A percentile compares a stretch with the other conserved stretches of the same genome.
These are phyloP conservation scores for Aptenodytes patagonicus DNA, from an alignment of 2,113 vertebrate genomes.

Conservation along the genomic window DNA sequence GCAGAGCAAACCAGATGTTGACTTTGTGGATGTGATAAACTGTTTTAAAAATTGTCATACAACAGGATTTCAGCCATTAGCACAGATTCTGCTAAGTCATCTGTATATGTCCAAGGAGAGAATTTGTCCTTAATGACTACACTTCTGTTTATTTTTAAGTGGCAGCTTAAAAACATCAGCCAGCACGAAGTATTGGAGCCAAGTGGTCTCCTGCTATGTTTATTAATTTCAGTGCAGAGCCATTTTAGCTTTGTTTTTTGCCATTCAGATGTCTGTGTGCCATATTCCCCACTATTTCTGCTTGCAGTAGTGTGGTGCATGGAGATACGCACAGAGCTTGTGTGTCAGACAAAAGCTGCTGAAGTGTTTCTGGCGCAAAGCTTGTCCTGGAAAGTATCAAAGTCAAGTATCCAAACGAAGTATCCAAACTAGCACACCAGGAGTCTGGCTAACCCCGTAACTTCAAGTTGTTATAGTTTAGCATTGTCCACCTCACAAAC, in stretches of 20 bases:
- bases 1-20: not conserved
- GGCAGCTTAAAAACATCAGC: not conserved
- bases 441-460: not conserved
- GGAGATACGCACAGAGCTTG: not conserved
- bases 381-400: not conserved
- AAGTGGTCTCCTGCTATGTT: not conserved
- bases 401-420: not conserved
- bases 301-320: not conserved
- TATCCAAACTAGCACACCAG: not conserved
- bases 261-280: not conserved
- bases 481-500: not conserved
- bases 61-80: not conserved
- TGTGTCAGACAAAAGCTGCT: not conserved
- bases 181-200: not conserved
- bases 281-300: not conserved
- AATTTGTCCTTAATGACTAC: not conserved
- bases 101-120: not conserved
- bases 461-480: not conserved
- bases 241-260: not conserved
- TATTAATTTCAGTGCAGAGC: not conserved
- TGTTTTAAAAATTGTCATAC: not conserved
- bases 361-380: not conserved
- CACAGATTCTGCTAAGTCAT: not conserved
- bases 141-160: slow-evolving; percentile 3
- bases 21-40: not conserved